Base-by-base conservation (phyloP, 2,888 invertebrate species). In the Ferdinandea cuprea region DNA sequence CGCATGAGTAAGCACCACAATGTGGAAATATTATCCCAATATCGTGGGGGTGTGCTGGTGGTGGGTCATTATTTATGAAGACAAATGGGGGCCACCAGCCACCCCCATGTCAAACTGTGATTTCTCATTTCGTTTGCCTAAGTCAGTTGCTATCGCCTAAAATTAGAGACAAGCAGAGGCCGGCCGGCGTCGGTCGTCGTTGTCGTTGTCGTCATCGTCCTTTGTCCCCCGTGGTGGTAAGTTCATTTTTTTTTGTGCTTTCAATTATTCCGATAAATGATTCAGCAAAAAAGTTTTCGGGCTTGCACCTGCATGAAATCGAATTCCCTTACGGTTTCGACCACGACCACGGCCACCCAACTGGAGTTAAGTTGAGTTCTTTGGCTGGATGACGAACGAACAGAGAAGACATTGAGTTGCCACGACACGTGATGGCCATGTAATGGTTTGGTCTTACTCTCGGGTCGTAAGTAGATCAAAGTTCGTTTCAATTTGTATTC, bases 301-400 rank as follows among this genome's bases (percentile, higher is more conserved):
- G 48, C 66, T 72, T 83, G 83, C 78, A 83, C 83, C 83, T 83
- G 83, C 78, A 72, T 83, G 68, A 83, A 83, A 83, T 83, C 72
- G 83, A 78, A 78, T 83, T 83, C 68, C 40, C 68, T 56, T 72
- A 44, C 19, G 61, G 78, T 61, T 61, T 35, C 48, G 32, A 21
- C 25, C 25, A 15, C 42, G 17, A 66, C 54, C 37, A n/a, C n/a
- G 42, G 15, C 42, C 28, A 66, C 54, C 37, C 40, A 35, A 30
- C 3, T 46, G 32, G 32, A 28, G 35, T 40, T 15, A 35, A 32
- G 42, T 65, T 50, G 3, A 40, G 13, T 13, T 13, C 28, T 32
- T 32, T 17, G 52, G 44, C 28, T 30, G 54, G 66, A 35, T 66
- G 65, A 72, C 40, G 65, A 50, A 71, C 56, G 56, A 63, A 69